Evolutionary conservation across 2,113 vertebrate species (phyloP).

Genomic region (Australoheros scitulus): DNA sequence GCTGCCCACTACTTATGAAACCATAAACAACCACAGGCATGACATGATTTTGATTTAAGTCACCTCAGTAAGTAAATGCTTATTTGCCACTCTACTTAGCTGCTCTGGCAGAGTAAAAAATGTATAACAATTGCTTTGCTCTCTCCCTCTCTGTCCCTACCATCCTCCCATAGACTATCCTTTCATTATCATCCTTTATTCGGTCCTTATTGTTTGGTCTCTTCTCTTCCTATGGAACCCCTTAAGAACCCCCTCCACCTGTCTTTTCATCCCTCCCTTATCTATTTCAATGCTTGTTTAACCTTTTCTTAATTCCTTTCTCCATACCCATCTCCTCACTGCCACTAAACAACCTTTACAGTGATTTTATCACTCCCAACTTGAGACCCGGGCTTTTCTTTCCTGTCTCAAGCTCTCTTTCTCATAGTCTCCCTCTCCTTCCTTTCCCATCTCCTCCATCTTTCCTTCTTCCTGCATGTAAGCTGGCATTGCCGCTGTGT

Average conservation of each 20-base stretch:
- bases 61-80: constrained; percentile 71
- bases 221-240: background rate
- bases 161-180: constrained; percentile 6
- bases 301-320: background rate
- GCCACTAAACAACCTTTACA: constrained; percentile 17
- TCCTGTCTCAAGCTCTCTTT: background rate
- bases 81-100: constrained; percentile 68
- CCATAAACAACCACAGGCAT: constrained; percentile 46
- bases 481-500: constrained; percentile 56
- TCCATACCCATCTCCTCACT: background rate
- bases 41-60: constrained; percentile 64
- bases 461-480: constrained; percentile 49
- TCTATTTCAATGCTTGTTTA: background rate
- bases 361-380: constrained; percentile 5
- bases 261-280: background rate
- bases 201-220: constrained; percentile 3
- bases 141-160: constrained; percentile 17
- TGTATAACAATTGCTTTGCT: constrained; percentile 52
- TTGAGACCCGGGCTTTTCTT: background rate
- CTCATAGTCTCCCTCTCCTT: constrained; percentile 4
- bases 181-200: constrained; percentile 21
- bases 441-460: background rate
- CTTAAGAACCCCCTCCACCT: background rate
- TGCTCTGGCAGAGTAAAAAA: constrained; percentile 64
- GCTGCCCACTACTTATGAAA: background rate